Percentiles rank a stretch among this genome's conserved stretches.
These are phyloP conservation scores for Oncorhynchus tshawytscha DNA, from an alignment of 2,113 vertebrate species.

Conservation along the genomic window DNA sequence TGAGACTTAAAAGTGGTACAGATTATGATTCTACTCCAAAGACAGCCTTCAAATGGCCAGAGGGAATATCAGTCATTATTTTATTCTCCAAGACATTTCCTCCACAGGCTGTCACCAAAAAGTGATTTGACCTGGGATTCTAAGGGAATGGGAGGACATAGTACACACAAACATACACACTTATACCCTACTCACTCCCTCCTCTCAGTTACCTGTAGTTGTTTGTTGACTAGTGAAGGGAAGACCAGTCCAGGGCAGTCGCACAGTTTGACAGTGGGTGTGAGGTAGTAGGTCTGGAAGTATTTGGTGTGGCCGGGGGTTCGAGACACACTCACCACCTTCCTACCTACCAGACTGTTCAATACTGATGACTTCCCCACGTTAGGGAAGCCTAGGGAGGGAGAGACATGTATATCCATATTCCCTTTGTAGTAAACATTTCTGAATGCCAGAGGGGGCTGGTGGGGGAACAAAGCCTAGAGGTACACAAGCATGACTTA, in stretches of 20 bases:
- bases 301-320: conserved; percentile 94
- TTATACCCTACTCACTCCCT: no score
- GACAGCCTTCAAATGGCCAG: not conserved
- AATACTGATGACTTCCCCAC: conserved; percentile 91
- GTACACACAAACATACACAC: no score
- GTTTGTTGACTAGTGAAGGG: conserved; percentile 81
- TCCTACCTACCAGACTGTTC: conserved; percentile 86
- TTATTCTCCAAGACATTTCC: no score
- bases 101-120: no score
- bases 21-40: not conserved
- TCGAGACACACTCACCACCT: conserved; percentile 91
- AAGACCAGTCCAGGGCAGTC: conserved; percentile 92
- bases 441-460: not conserved
- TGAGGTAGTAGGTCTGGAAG: conserved; percentile 95
- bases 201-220: conserved; percentile 77
- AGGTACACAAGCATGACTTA: no score
- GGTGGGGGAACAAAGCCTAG: no score
- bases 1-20: not conserved
- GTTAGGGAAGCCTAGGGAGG: conserved; percentile 81
- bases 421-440: not conserved
- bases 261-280: conserved; percentile 85
- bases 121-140: no score
- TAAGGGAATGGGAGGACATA: not conserved
- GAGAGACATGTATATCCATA: not conserved
- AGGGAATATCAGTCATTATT: not conserved